Evolutionary conservation across 2,888 invertebrate genomes (phyloP), one percentile per base, ranked within the genome.

Genomic region (Argyresthia albistria): DNA sequence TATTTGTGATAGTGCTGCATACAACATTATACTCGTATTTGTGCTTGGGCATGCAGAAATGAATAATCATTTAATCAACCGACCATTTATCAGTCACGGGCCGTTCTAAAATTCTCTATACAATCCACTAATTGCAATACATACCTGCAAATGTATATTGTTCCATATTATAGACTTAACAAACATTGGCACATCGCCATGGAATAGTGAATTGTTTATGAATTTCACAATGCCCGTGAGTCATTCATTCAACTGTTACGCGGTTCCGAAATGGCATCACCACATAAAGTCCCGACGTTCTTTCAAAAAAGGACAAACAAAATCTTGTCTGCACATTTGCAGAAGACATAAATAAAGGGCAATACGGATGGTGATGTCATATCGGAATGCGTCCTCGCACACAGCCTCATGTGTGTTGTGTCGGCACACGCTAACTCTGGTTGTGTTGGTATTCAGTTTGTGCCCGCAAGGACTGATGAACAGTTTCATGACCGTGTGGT

Each of bases 401-500:
- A 74, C 74, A 66, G 69, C 68, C 69, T 67, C 70, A 68, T 70
- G 73, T 74, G 66, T 56, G 55, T 55, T 53, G 55, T 54, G 50
- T 11, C 47, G 51, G 51, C 53, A 50, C 66, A 61, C 60, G 64
- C 66, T 88, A 88, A 87, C 84, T 67, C 65, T 80, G 81, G 84
- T 88, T 88, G 80, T 90, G 88, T 90, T 89, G 88, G 89, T 90
- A 89, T 90, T 90, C 90, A 93, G 92, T 92, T 91, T 92, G 89
- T 93, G 92, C 92, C 91, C 92, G 86, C 93, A 93, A 91, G 93
- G 93, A 93, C 91, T 93, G 90, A 92, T 93, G 92, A 93, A 93
- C 93, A 93, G 92, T 91, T 93, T 93, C 91, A 93, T 93, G 92
- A 93, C 93, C 84, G 92, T 93, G 83, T 94, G 94, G 94, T 94